phyloP scores from a whole-genome alignment of 2,113 vertebrate genomes.

The Cnemophilus loriae region DNA sequence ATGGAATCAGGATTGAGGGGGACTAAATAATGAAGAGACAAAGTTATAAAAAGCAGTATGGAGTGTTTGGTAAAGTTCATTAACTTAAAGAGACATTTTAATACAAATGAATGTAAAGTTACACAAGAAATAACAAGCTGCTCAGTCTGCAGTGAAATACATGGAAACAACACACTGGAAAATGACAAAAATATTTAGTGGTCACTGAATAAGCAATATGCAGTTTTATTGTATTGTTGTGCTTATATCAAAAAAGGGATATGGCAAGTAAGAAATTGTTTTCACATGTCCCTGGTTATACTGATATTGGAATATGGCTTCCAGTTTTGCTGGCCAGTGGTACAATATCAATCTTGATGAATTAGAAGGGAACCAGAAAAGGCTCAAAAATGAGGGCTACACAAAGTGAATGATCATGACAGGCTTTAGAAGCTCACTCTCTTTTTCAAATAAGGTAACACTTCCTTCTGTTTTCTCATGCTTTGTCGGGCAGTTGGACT shows the following conservation, averaged over 20 bases:
- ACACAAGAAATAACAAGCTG: not conserved
- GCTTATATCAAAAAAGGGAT: not conserved
- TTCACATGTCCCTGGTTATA: not conserved
- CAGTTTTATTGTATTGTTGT: not conserved
- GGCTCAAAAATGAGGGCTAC: not conserved
- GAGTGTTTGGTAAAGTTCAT: not conserved
- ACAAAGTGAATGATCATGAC: not conserved
- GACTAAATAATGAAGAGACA: not conserved
- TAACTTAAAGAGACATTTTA: not conserved
- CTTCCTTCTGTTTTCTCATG: not conserved
- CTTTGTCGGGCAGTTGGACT: not conserved
- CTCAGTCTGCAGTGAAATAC: not conserved
- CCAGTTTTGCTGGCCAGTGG: not conserved
- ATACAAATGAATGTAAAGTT: not conserved
- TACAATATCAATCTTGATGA: not conserved
- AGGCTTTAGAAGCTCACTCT: not conserved
- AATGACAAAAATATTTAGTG: not conserved
- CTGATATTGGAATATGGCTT: not conserved
- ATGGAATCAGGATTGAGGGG: not conserved
- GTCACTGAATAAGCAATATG: not conserved
- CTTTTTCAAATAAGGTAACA: not conserved
- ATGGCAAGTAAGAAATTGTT: not conserved
- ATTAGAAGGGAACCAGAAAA: not conserved
- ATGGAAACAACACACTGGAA: not conserved
- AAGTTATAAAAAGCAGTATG: not conserved